Evolutionary conservation across 37 sponge, comb jelly and placozoan species (phyloP), one percentile per base, ranked within the genome.

Genomic region (Ianthella basta): DNA sequence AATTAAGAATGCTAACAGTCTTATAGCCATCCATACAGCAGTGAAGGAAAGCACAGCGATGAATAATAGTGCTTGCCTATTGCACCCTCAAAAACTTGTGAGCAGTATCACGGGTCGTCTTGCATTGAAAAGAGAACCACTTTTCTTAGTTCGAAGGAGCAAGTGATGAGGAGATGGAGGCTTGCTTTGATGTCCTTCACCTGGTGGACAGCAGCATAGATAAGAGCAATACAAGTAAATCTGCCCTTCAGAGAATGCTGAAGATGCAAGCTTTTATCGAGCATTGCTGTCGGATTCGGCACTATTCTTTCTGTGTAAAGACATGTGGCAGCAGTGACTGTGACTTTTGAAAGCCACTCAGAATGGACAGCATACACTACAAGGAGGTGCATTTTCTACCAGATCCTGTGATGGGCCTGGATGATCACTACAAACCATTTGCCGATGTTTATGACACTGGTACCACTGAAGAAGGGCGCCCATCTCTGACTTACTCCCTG

Each of bases 281-380:
- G 8, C 87, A 87, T 23, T 87, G 82, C 54, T 87, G 87, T 59
- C 59, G 79, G 6, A 12, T 12, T 8, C 56, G 39, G 5, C 87
- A 87, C 56, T 87, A 82, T 40, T 72, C 54, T 20, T 87, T 87
- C 53, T n/a, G 32, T 8, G 59, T 87, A 16, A 87, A 82, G 83
- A 87, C 82, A 38, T 82, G 88, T 87, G 88, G 88, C 0, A 33
- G 6, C 41, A 15, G 69, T 27, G 6, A 60, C 25, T 87, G 80
- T 67, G 3, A 80, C 12, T 44, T 83, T 5, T 87, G 87, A 40
- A 80, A 30, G 24, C 87, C 74, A 29, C 60, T 81, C 16, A 57
- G 82, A 20, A 54, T 80, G 39, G 27, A 72, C 25, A 0, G 6
- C 0, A 60, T 81, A n/a, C 41, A 14, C 4, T 86, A 81, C 81